Base-by-base conservation (phyloP, 2,113 vertebrate genomes). In the Sporophila hypoxantha region DNA sequence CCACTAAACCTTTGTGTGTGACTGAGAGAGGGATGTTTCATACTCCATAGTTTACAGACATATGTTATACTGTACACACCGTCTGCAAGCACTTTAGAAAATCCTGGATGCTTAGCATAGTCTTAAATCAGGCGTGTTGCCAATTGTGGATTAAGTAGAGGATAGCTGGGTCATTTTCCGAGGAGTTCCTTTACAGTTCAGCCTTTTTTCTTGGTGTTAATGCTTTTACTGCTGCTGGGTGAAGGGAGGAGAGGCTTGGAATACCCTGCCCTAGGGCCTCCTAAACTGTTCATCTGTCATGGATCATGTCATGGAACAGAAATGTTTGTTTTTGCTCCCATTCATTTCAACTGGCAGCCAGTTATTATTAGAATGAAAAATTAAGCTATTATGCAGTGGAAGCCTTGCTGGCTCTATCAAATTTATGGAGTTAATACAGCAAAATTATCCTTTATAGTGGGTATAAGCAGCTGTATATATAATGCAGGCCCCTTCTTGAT, bases 361-460 rank as follows among this genome's bases (percentile, higher is more conserved):
- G 95, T 97, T 96, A 97, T 97, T 97, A 97, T 97, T 96, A 95
- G 93, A 96, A 97, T 95, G 96, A 97, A 96, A 97, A 97, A 97
- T 96, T 96, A 97, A 97, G 93, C 95, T 93, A 95, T 97, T 96
- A 96, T 90, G 76, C 91, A 67, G 68, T 94, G 52, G 84, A 95
- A 95, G 91, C 76, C 88, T 95, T 91, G 57, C 94, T 95, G 94
- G 79, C 94, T 97, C 90, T 95, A 97, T 95, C 90, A 94, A 97
- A 96, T 95, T 96, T 96, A 96, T 96, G 95, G 93, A 91, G 87
- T 96, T 96, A 97, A 97, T 96, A 95, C 83, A 95, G 83, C 81
- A 95, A 96, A 96, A 95, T 95, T 96, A 95, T 95, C 93, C 92
- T 96, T 96, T 91, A 93, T 79, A 94, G 94, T 0, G 57, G 87